Evolutionary conservation across 2,113 vertebrate genomes (phyloP).

Genomic region (Notechis scutatus): DNA sequence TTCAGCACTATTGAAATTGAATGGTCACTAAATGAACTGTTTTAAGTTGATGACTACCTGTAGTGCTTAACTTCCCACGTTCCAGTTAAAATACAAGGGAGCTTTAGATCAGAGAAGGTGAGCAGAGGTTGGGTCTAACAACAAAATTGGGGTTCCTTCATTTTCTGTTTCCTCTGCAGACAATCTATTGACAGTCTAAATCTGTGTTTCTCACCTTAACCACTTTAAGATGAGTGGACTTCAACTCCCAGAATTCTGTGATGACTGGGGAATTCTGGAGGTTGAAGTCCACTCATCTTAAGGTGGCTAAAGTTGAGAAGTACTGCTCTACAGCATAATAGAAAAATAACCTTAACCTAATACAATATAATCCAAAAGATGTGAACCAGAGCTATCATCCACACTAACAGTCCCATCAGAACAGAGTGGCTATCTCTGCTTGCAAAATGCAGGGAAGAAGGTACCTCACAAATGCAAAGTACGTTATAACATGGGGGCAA

Average conservation of each 20-base stretch:
- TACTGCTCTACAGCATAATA: background rate
- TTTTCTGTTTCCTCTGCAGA: background rate
- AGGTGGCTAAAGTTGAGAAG: background rate
- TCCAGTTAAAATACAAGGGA: background rate
- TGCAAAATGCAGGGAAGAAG: background rate
- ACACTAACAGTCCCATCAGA: background rate
- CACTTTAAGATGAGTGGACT: background rate
- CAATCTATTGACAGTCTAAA: background rate
- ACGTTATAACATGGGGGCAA: background rate
- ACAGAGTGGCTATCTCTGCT: background rate
- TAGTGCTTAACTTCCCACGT: background rate
- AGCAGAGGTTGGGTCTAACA: background rate
- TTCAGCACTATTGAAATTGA: background rate
- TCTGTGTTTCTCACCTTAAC: background rate
- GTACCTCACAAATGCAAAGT: background rate
- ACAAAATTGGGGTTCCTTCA: background rate
- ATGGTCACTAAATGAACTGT: background rate
- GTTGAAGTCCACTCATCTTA: background rate
- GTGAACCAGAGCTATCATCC: background rate
- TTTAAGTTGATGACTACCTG: background rate
- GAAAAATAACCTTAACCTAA: background rate
- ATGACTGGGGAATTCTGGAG: background rate
- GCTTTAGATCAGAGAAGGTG: background rate
- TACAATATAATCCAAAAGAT: background rate
- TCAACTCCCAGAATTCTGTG: background rate